Evolutionary conservation across 2,113 vertebrate species (phyloP).

Genomic region (Gallinago paraguaiae): DNA sequence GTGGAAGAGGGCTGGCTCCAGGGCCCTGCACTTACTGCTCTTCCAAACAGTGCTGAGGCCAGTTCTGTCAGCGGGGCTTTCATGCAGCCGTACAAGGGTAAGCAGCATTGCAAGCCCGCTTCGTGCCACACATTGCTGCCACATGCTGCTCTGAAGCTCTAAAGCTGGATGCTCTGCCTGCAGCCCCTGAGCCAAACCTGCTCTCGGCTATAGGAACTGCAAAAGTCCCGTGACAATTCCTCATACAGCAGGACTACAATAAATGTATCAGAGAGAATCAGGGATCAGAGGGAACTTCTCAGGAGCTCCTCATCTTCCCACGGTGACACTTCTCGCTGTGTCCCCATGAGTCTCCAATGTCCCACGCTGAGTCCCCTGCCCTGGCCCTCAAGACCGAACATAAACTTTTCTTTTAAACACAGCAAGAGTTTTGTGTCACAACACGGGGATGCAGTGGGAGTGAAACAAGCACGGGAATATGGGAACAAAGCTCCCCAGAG

Average conservation of each 20-base stretch:
- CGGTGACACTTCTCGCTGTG: not conserved
- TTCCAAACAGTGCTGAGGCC: not conserved
- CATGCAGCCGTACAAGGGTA: rapidly evolving
- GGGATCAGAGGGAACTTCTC: not conserved
- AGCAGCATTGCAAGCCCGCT: not conserved
- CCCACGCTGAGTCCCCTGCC: not conserved
- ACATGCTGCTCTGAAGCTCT: not conserved
- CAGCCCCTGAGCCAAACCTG: not conserved
- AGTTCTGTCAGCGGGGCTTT: not conserved
- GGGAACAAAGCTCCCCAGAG: not conserved
- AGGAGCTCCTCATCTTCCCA: not conserved
- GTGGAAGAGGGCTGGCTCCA: not conserved
- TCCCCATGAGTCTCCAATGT: not conserved
- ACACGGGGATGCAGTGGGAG: not conserved
- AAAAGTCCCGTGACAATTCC: rapidly evolving
- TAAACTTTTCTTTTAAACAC: not conserved
- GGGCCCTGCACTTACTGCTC: rapidly evolving
- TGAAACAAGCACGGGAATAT: not conserved
- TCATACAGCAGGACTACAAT: not conserved
- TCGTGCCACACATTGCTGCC: rapidly evolving
- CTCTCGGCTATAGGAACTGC: not conserved
- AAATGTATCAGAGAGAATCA: not conserved
- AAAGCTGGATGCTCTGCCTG: no score
- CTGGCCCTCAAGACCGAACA: not conserved
- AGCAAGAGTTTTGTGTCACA: not conserved